Conservation (phyloP, 2,888 invertebrate genomes). For the Kuschelorhynchus macadamiae region DNA sequence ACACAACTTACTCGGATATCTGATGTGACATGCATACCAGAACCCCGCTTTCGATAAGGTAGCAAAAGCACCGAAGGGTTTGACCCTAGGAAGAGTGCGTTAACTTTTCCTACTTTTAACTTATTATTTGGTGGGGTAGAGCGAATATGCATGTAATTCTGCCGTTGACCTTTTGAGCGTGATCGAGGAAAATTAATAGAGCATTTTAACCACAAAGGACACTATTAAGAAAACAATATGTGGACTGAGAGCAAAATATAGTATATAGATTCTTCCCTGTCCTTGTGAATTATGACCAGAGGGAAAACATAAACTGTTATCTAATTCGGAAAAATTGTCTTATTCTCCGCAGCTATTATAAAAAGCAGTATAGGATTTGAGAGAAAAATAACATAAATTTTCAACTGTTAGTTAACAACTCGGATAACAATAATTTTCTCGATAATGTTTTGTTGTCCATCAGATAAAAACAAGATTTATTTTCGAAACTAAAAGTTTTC, state of each 20-base stretch:
- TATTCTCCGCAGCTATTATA: too few species aligned
- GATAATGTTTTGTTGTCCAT: too few species aligned
- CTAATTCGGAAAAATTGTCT: too few species aligned
- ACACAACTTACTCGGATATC: constrained; percentile 36
- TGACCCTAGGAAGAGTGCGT: constrained; percentile 28
- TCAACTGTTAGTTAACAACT: too few species aligned
- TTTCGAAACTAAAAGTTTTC: too few species aligned
- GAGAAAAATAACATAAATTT: too few species aligned
- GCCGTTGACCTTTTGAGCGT: constrained; percentile 38
- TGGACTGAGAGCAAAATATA: too few species aligned
- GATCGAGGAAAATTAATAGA: constrained; percentile 16
- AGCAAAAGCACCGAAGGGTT: constrained; percentile 35
- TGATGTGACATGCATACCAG: constrained; percentile 43
- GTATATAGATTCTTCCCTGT: too few species aligned
- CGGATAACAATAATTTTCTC: too few species aligned
- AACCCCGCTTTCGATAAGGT: constrained; percentile 40
- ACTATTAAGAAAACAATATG: constrained; percentile 12
- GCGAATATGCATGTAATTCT: constrained; percentile 30
- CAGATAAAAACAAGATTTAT: too few species aligned
- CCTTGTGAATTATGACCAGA: too few species aligned
- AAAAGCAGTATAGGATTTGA: background rate
- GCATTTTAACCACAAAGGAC: constrained; percentile 14
- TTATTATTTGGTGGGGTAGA: constrained; percentile 29
- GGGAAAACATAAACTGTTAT: too few species aligned
- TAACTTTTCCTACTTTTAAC: constrained; percentile 32